Conservation (phyloP, 1,140 invertebrate species). For the Conopomorpha cramerella region DNA sequence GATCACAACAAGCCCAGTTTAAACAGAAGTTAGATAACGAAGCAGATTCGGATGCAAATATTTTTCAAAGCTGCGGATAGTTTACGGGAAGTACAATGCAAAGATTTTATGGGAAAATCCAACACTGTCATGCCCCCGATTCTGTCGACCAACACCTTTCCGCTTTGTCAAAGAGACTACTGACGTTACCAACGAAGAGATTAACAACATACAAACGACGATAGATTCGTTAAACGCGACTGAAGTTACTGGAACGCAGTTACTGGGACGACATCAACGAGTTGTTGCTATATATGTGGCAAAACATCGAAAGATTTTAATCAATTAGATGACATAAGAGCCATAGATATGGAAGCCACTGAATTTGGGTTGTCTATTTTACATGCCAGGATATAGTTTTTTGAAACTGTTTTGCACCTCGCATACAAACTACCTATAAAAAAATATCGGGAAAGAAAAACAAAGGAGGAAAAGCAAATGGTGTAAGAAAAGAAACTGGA, state of each 20-base stretch:
- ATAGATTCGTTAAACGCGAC: slow-evolving; percentile 6
- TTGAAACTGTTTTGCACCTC: slow-evolving; percentile 30
- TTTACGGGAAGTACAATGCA: slow-evolving; percentile 13
- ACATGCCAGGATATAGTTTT: slow-evolving; percentile 32
- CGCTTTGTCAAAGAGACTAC: slow-evolving; percentile 18
- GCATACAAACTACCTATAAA: slow-evolving; percentile 21
- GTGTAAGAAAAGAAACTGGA: slow-evolving; percentile 15
- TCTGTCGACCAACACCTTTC: slow-evolving; percentile 20
- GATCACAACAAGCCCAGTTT: slow-evolving; percentile 18
- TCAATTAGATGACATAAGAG: slow-evolving; percentile 11
- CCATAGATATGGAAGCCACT: slow-evolving; percentile 10
- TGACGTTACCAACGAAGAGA: slow-evolving; percentile 19
- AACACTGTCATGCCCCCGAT: slow-evolving; percentile 19
- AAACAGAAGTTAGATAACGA: slow-evolving; percentile 26
- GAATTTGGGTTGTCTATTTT: slow-evolving; percentile 26
- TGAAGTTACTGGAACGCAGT: slow-evolving; percentile 23
- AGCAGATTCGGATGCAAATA: slow-evolving; percentile 12
- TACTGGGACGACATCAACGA: slow-evolving; percentile 23
- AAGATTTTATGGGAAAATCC: slow-evolving; percentile 22
- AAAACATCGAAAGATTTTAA: slow-evolving; percentile 27
- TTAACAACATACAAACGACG: slow-evolving; percentile 8
- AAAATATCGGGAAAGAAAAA: slow-evolving; percentile 12
- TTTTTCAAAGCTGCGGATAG: slow-evolving; percentile 21
- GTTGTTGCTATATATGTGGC: slow-evolving; percentile 32
- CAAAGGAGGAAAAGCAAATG: slow-evolving; percentile 13